Evolutionary conservation across 2,888 invertebrate genomes (phyloP), one percentile per base, ranked within the genome.

Genomic region (Euzophera pinguis): DNA sequence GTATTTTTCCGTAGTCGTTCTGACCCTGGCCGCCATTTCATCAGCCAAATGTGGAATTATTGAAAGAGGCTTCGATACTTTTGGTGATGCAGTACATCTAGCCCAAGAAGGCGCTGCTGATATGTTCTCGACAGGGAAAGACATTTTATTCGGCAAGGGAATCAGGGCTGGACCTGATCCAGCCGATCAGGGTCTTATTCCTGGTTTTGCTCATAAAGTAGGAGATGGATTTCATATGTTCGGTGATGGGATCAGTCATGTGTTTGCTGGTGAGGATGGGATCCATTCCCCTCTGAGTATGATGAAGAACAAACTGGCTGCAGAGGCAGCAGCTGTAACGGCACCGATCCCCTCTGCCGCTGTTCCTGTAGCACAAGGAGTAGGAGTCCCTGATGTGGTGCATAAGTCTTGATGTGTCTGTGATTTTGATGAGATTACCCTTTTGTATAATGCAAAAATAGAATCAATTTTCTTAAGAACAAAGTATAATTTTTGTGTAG

Each of bases 231-330:
- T 45, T 9, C 45, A 34, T 13, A 2, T 34, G 45, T 13, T 45
- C 0, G 45, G 45, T 14, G 45, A 29, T 16, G 45, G 45, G 4
- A 45, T 45, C 1, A 45, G 45, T 13, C 32, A 45, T 5, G 14
- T 45, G 10, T 45, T 45, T 1, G 32, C 32, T 14, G 45, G 45
- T 14, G 45, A 45, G 4, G 32, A 45, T 32, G 29, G 3, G 0
- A 16, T 34, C 10, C 45, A 16, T 7, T 9, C 14, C 10, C 45
- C 45, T 1, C 6, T 45, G 32, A 45, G 34, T 8, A 34, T 32
- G 13, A 45, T 45, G 45, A 45, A 45, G 32, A 32, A 16, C 16
- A 45, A 45, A 32, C 1, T 45, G 32, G 45, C 45, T 10, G 41
- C 41, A 6, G 37, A 4, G 5, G 37, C 13, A 14, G 6, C 37